phyloP scores from a whole-genome alignment of 2,113 vertebrate species.

The Megatriorchis doriae region DNA sequence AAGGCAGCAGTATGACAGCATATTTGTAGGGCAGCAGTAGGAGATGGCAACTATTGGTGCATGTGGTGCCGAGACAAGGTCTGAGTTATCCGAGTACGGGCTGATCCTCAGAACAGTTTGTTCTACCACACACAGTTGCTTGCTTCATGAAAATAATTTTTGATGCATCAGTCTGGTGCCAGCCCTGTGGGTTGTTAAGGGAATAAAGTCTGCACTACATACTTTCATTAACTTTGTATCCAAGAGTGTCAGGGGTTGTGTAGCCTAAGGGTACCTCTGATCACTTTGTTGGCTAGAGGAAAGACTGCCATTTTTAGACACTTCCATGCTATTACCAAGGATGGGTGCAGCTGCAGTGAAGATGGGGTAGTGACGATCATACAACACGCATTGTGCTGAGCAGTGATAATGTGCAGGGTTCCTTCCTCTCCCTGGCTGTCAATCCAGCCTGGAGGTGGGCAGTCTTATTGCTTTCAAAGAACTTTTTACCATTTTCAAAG shows the following conservation, averaged over 20 bases:
- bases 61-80: accelerated
- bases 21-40: background rate
- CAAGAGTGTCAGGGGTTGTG: background rate
- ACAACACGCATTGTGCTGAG: background rate
- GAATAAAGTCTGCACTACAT: background rate
- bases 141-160: background rate
- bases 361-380: background rate
- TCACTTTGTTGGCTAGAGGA: background rate
- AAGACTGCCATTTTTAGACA: background rate
- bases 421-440: background rate
- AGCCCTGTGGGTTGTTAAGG: background rate
- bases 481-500: background rate
- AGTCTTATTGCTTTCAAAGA: background rate
- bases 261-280: background rate
- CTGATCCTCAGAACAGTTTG: background rate
- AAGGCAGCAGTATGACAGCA: background rate
- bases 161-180: background rate
- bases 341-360: background rate
- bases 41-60: background rate
- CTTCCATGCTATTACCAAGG: background rate
- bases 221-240: background rate
- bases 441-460: background rate
- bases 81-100: background rate
- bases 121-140: background rate
- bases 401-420: background rate